Percentiles rank a stretch among this genome's conserved stretches.
Evolutionary conservation across 2,797 vertebrate species (phyloP).

Genomic region (Gambelia wislizenii): DNA sequence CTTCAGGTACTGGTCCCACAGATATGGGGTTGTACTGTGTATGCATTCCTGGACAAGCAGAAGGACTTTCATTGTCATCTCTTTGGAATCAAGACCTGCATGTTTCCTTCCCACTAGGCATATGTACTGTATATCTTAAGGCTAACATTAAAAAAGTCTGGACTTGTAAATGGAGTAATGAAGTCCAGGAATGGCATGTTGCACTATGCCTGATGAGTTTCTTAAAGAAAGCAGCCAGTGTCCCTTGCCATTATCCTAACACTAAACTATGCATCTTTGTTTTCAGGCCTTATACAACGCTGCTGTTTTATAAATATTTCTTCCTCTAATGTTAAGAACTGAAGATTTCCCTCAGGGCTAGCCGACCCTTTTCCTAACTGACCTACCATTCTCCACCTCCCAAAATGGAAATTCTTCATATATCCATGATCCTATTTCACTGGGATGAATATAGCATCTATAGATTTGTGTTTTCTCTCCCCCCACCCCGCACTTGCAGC

Average conservation of each 20-base stretch:
- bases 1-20: too few relatives aligned
- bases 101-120: background rate
- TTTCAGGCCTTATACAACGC: background rate
- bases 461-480: conserved; percentile 44
- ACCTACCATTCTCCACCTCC: conserved; percentile 20
- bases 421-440: conserved; percentile 45
- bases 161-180: conserved; percentile 30
- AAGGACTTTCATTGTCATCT: background rate
- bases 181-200: background rate
- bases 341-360: conserved; percentile 6
- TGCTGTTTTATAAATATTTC: conserved; percentile 12
- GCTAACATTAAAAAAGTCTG: background rate
- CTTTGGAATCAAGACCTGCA: background rate
- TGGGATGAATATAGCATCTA: conserved; percentile 39
- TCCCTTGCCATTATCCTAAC: background rate
- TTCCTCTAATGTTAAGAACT: rapidly evolving
- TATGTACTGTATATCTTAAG: background rate
- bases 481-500: background rate
- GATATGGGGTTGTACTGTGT: too few relatives aligned
- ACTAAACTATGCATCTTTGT: rapidly evolving
- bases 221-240: background rate
- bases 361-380: background rate
- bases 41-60: background rate
- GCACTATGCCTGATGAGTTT: background rate
- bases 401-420: conserved; percentile 34